Percentiles rank a stretch among this genome's conserved stretches.
These are phyloP conservation scores for Timandra comae DNA, from an alignment of 2,888 invertebrate genomes.

Conservation along the genomic window DNA sequence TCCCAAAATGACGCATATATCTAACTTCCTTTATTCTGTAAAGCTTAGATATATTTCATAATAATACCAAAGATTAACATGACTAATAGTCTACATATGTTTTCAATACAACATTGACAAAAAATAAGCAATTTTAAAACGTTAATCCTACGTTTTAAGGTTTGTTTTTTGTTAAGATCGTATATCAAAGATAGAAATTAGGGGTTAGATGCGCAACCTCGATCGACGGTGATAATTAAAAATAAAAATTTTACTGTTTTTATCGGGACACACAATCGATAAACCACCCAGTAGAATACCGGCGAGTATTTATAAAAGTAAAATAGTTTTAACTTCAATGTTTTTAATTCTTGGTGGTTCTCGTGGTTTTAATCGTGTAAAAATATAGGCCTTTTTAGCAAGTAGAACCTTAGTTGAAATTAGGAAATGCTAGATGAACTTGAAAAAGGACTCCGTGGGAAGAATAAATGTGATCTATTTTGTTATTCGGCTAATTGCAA, in stretches of 20 bases:
- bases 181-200: constrained; percentile 68
- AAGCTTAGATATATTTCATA: constrained; percentile 26
- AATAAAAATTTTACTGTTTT: constrained; percentile 31
- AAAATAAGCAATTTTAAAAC: background rate
- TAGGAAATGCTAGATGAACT: no score
- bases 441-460: no score
- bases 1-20: constrained; percentile 37
- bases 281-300: constrained; percentile 70
- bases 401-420: no score
- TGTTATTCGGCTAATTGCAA: no score
- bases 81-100: constrained; percentile 64
- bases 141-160: constrained; percentile 5
- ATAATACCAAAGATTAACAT: constrained; percentile 48
- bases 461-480: no score
- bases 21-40: constrained; percentile 19
- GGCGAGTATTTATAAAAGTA: no score
- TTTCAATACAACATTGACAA: constrained; percentile 18
- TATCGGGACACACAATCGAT: constrained; percentile 47
- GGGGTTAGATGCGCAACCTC: constrained; percentile 58
- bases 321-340: no score
- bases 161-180: constrained; percentile 12
- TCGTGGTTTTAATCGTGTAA: no score
- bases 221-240: constrained; percentile 64
- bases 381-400: no score
- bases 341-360: no score